Evolutionary conservation across 2,888 invertebrate genomes (phyloP), one percentile per base, ranked within the genome.

Genomic region (Caenorhabditis afra): DNA sequence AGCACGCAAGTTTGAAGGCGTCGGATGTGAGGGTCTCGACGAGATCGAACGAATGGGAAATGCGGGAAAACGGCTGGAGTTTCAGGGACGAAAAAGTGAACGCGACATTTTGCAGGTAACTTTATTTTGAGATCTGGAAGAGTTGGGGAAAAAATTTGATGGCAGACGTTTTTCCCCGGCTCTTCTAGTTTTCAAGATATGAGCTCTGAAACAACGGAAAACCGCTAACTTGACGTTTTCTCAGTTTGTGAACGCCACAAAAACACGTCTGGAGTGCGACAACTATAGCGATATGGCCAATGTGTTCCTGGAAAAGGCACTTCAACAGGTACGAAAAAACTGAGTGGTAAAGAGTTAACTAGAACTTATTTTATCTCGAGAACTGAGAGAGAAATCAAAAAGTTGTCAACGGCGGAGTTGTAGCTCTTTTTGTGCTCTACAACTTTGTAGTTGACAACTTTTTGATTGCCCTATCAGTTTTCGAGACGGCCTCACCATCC

Each of bases 71-170:
- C 78, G 86, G 16, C 41, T 87, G n/a, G 86, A 86, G 49, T 87
- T 74, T 65, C 87, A 87, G 50, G 87, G 87, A 52, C 23, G 87
- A 23, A 87, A 87, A 53, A 82, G 84, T 22, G 87, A 87, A 61
- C 50, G 87, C 22, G 86, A 87, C 55, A 85, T 79, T 59, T 75
- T 76, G 22, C 76, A 76, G 68, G 76, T 76, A 23, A 29, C n/a
- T n/a, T n/a, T n/a, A n/a, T n/a, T 11, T 23, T 52, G 12, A 52
- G 12, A 20, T n/a, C n/a, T n/a, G n/a, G n/a, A n/a, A n/a, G n/a
- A n/a, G n/a, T n/a, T n/a, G n/a, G n/a, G n/a, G n/a, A n/a, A n/a
- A n/a, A n/a, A n/a, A n/a, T n/a, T n/a, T n/a, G n/a, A n/a, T n/a
- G n/a, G n/a, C n/a, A n/a, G n/a, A n/a, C n/a, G n/a, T n/a, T n/a